phyloP scores from a whole-genome alignment of 2,888 invertebrate genomes.

The Mesochorus sp. region DNA sequence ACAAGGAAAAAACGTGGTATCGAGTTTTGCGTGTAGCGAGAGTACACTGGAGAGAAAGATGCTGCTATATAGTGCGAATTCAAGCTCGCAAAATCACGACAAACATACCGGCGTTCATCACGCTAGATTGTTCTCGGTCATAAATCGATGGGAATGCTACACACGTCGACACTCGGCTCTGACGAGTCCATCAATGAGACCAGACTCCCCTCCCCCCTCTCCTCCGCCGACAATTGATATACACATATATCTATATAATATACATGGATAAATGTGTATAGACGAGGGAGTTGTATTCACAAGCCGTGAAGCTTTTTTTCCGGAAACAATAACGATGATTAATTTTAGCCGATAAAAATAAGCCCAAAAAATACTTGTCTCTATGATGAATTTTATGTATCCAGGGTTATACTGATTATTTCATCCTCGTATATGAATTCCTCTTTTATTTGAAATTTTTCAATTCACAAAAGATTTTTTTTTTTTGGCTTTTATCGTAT shows the following conservation, averaged over 20 bases:
- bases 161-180: conserved; percentile 14
- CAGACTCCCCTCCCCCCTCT: too few species aligned
- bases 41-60: conserved; percentile 8
- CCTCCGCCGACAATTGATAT: too few species aligned
- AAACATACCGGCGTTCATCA: too few species aligned
- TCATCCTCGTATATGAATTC: not conserved
- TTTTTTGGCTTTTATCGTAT: too few species aligned
- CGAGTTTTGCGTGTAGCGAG: conserved; percentile 55
- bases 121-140: conserved; percentile 46
- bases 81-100: too few species aligned
- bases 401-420: conserved; percentile 13
- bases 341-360: not conserved
- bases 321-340: not conserved
- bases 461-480: not conserved
- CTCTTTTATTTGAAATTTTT: not conserved
- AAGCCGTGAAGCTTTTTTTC: not conserved
- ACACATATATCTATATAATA: too few species aligned
- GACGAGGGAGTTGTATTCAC: too few species aligned
- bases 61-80: not conserved
- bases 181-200: conserved; percentile 27
- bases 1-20: conserved; percentile 75
- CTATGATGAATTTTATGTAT: too few species aligned
- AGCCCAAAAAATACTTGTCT: not conserved
- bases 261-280: too few species aligned
- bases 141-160: conserved; percentile 64